Evolutionary conservation across 2,888 invertebrate species (phyloP), one percentile per base, ranked within the genome.

Genomic region (Andrena haemorrhoa): DNA sequence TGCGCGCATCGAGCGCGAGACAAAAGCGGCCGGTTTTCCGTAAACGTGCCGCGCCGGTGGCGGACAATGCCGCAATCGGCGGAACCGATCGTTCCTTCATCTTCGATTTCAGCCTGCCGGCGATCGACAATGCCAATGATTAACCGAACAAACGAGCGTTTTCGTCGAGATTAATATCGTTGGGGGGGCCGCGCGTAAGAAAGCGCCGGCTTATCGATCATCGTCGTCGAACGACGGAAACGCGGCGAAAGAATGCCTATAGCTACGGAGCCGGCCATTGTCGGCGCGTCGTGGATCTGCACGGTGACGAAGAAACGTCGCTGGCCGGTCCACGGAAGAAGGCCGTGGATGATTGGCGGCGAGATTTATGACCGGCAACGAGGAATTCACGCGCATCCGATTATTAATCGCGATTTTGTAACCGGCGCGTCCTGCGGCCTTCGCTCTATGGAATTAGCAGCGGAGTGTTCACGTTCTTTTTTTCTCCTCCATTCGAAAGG

Each of bases 331-430:
- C 63, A 58, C 53, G 58, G 41, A 53, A 85, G 65, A 85, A 79
- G 75, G 35, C 8, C 49, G 72, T 81, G 86, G 87, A 87, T 91
- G 91, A 91, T 91, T 92, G 91, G 91, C 91, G 88, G 58, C 66
- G 86, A 90, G 91, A 92, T 92, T 92, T 91, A 91, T 90, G 90
- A 85, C 83, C 89, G 83, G 70, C 84, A 84, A 83, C 75, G 88
- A 87, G 29, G 86, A 76, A 83, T 82, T 82, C 82, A 82, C 77
- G 69, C 69, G 74, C 75, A 79, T 29, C 69, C 84, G 86, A 83
- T 77, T 77, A 82, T 82, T 83, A 76, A 76, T 76, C 76, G 82
- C 64, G 72, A 82, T 77, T 82, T 69, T 68, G 71, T 65, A 64
- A 70, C 68, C 72, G 20, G 35, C 20, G 5, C 63, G 5, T 20